Evolutionary conservation across 2,113 vertebrate genomes (phyloP).

Genomic region (Apteryx owenii): DNA sequence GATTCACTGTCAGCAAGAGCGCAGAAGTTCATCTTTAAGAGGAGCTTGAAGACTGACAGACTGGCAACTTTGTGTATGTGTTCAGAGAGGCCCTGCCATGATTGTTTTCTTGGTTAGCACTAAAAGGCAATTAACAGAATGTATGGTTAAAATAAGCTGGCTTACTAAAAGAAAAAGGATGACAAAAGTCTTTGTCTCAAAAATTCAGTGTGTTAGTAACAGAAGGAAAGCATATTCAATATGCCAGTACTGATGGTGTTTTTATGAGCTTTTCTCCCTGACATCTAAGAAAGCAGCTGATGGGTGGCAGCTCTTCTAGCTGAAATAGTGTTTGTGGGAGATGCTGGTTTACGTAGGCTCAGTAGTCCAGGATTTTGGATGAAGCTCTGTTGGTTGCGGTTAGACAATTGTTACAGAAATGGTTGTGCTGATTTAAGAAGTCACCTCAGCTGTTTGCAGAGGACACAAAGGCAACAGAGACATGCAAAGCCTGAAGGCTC

Average conservation of each 20-base stretch:
- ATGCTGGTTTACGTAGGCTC: background rate
- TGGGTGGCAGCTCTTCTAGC: background rate
- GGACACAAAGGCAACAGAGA: background rate
- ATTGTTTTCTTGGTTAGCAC: background rate
- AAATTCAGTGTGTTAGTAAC: background rate
- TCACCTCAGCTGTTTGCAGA: background rate
- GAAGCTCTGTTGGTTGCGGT: background rate
- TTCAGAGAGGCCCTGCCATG: background rate
- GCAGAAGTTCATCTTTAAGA: background rate
- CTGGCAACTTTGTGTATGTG: background rate
- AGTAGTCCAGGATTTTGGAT: background rate
- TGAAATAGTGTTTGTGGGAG: background rate
- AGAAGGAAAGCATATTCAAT: background rate
- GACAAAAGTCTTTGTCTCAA: background rate
- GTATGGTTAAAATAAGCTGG: background rate
- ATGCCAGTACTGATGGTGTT: background rate
- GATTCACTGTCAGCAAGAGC: background rate
- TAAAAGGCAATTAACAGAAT: background rate
- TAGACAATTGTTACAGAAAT: background rate
- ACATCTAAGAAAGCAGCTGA: background rate
- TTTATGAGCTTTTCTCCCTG: background rate
- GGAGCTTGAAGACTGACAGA: background rate
- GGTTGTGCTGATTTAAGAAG: background rate
- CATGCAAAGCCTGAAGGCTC: fast-evolving
- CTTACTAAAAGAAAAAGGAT: background rate